A percentile compares a stretch with the other conserved stretches of the same genome.
Conservation (phyloP, 2,888 invertebrate genomes). For the Meliscaeva auricollis region DNA sequence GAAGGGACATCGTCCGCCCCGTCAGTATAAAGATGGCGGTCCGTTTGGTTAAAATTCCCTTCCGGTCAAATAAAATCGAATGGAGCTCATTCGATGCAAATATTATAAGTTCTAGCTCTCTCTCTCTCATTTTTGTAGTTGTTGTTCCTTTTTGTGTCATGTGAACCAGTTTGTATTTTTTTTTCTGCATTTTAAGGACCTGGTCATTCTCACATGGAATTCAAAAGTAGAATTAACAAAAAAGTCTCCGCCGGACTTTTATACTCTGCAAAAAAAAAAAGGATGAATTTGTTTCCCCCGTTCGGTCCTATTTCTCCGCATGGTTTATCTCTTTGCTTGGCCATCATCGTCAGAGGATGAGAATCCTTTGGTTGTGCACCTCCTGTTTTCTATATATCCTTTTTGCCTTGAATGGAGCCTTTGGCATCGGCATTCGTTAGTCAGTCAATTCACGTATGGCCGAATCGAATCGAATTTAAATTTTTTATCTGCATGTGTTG, state of each 20-base stretch:
- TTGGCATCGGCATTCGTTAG: slow-evolving; percentile 64
- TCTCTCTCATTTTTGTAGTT: slow-evolving; percentile 23
- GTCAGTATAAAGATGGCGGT: slow-evolving; percentile 48
- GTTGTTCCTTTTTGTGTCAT: background rate
- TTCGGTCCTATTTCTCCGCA: slow-evolving; percentile 28
- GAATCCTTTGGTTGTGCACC: slow-evolving; percentile 40
- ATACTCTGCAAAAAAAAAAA: slow-evolving; percentile 64
- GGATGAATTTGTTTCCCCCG: slow-evolving; percentile 33
- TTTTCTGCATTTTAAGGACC: slow-evolving; percentile 51
- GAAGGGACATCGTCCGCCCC: slow-evolving; percentile 3
- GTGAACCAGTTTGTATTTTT: slow-evolving; percentile 10
- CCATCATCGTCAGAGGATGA: slow-evolving; percentile 5
- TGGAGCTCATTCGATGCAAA: slow-evolving; percentile 52
- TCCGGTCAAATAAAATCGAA: slow-evolving; percentile 71
- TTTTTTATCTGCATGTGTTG: slow-evolving; percentile 71
- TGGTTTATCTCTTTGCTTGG: slow-evolving; percentile 63
- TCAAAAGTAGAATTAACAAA: slow-evolving; percentile 51
- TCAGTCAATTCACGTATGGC: slow-evolving; percentile 74
- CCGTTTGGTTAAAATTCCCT: slow-evolving; percentile 58
- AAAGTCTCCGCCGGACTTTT: slow-evolving; percentile 53
- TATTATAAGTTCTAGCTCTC: slow-evolving; percentile 59
- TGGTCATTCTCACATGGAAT: slow-evolving; percentile 72
- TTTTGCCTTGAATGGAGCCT: slow-evolving; percentile 43
- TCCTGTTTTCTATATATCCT: background rate
- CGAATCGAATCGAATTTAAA: slow-evolving; percentile 76